Evolutionary conservation across 2,888 invertebrate species (phyloP).

Genomic region (Apoda limacodes): DNA sequence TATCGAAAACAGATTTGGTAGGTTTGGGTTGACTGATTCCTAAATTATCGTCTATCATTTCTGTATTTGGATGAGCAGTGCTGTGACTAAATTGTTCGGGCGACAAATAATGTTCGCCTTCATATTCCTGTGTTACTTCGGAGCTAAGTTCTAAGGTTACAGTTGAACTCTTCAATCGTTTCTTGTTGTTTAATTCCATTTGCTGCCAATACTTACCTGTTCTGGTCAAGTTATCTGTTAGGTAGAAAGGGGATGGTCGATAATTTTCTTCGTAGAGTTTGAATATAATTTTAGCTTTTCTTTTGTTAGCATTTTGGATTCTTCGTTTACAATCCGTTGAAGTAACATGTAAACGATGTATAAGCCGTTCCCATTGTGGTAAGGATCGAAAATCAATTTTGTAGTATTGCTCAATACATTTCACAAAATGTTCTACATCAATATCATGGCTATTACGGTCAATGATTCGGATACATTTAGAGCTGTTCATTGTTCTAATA

Average conservation of each 20-base stretch:
- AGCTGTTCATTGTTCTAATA: constrained; percentile 21
- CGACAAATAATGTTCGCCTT: no score
- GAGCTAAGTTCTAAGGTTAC: constrained; percentile 13
- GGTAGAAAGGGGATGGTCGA: constrained; percentile 42
- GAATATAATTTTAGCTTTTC: constrained; percentile 38
- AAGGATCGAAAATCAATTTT: constrained; percentile 38
- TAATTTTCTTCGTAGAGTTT: constrained; percentile 36
- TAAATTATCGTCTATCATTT: constrained; percentile 22
- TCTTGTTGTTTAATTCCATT: constrained; percentile 6
- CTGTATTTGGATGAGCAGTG: constrained; percentile 41
- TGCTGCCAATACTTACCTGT: constrained; percentile 36
- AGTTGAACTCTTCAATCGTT: background rate
- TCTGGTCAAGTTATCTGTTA: constrained; percentile 36
- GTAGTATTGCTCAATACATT: constrained; percentile 33
- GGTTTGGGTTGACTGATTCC: no score
- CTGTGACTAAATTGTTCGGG: no score
- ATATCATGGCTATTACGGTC: constrained; percentile 29
- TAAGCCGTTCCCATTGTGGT: constrained; percentile 39
- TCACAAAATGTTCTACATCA: constrained; percentile 36
- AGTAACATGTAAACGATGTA: constrained; percentile 31
- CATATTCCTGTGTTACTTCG: no score
- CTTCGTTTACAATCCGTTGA: constrained; percentile 31
- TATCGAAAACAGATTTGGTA: no score
- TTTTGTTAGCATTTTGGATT: constrained; percentile 32
- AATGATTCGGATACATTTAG: constrained; percentile 35